Conservation (phyloP, 2,888 invertebrate genomes). For the Tetrapedia diversipes region DNA sequence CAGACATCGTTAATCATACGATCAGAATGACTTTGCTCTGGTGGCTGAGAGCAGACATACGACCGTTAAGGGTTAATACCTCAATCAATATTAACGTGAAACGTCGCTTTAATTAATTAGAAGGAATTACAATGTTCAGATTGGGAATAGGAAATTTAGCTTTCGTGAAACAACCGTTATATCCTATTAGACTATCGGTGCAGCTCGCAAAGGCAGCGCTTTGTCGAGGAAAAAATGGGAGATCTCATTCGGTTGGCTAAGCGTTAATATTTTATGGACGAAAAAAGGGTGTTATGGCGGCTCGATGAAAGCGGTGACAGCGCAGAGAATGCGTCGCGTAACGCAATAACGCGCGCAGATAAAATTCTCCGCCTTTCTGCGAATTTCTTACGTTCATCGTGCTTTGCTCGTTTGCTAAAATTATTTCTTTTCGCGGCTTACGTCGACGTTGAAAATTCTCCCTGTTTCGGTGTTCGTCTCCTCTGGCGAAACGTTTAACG, state of each 20-base stretch:
- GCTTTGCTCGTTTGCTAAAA: background rate
- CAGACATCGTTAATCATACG: too few relatives aligned
- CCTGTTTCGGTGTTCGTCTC: background rate
- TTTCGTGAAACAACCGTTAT: conserved; percentile 11
- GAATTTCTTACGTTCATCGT: background rate
- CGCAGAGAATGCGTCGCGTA: background rate
- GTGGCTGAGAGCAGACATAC: too few relatives aligned
- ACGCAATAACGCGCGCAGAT: conserved; percentile 21
- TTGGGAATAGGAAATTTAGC: conserved; percentile 17
- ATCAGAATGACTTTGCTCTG: too few relatives aligned
- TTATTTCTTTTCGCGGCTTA: background rate
- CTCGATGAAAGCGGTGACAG: background rate
- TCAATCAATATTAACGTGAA: conserved; percentile 8
- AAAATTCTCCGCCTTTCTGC: conserved; percentile 10
- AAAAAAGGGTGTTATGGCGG: background rate
- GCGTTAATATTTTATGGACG: conserved; percentile 3
- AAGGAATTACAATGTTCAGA: conserved; percentile 4
- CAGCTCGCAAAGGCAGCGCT: conserved; percentile 21
- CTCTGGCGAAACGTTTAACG: background rate
- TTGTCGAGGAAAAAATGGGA: too few relatives aligned
- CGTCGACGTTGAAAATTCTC: background rate
- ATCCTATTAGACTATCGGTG: background rate
- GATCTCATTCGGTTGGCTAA: too few relatives aligned
- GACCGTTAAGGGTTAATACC: background rate
- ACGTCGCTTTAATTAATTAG: conserved; percentile 20